A percentile compares a stretch with the other conserved stretches of the same genome.
Evolutionary conservation across 2,113 vertebrate genomes (phyloP).

Genomic region (Butastur rufipennis): DNA sequence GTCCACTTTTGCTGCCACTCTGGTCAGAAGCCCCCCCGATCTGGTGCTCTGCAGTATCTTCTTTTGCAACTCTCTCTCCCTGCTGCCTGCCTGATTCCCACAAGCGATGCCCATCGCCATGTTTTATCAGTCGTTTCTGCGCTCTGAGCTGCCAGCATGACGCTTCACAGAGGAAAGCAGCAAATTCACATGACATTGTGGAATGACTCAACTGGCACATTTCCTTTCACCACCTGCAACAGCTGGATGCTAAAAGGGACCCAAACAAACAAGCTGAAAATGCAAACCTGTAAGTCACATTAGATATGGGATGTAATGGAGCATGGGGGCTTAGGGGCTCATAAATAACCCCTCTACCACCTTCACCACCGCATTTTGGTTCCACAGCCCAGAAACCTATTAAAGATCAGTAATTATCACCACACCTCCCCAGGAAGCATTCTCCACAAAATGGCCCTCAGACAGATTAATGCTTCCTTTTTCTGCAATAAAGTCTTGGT

Average conservation of each 20-base stretch:
- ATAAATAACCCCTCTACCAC: background rate
- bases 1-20: background rate
- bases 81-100: background rate
- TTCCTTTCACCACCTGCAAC: background rate
- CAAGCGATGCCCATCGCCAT: background rate
- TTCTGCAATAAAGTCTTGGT: constrained; percentile 59
- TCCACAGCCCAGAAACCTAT: constrained; percentile 25
- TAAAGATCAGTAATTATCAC: constrained; percentile 44
- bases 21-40: accelerated
- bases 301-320: background rate
- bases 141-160: background rate
- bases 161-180: background rate
- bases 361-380: background rate
- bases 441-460: constrained; percentile 46
- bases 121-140: background rate
- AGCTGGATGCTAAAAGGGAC: background rate
- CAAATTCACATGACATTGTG: background rate
- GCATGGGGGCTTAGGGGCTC: background rate
- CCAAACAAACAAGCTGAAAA: background rate
- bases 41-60: background rate
- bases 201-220: background rate
- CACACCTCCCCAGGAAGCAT: constrained; percentile 9
- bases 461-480: constrained; percentile 62
- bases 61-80: background rate
- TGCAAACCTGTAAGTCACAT: background rate